These are phyloP conservation scores for Oryctes rhinoceros DNA, from an alignment of 1,140 invertebrate genomes.

Conservation along the genomic window DNA sequence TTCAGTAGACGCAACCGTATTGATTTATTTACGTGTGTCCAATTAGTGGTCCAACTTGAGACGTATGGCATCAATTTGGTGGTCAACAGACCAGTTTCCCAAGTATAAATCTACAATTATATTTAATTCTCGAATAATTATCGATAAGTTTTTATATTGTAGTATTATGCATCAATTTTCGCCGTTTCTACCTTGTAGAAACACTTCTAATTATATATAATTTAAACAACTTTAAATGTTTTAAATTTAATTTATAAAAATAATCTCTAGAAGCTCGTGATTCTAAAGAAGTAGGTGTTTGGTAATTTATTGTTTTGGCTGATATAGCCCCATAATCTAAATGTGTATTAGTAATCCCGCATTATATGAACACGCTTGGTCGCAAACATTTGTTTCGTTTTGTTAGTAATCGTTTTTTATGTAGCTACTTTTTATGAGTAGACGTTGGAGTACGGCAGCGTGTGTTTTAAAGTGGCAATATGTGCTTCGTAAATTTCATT, in stretches of 20 bases:
- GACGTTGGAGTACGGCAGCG: neutral
- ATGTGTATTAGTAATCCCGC: conserved; percentile 3
- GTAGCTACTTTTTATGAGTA: conserved; percentile 25
- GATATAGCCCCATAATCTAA: conserved; percentile 12
- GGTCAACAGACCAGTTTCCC: too few relatives aligned
- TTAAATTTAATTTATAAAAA: conserved; percentile 12
- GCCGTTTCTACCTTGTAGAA: too few relatives aligned
- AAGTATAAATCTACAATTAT: too few relatives aligned
- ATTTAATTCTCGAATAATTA: too few relatives aligned
- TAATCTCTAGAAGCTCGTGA: neutral
- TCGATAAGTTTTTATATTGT: too few relatives aligned
- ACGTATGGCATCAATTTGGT: too few relatives aligned
- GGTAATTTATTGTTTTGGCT: conserved; percentile 18
- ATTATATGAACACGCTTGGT: conserved; percentile 18
- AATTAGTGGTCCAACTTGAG: too few relatives aligned
- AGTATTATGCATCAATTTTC: too few relatives aligned
- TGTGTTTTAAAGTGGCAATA: neutral
- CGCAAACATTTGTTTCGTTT: conserved; percentile 4
- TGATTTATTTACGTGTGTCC: too few relatives aligned
- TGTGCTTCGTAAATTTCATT: conserved; percentile 6
- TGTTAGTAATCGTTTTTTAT: conserved; percentile 24
- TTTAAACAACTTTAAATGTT: neutral
- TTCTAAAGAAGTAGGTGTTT: conserved; percentile 2
- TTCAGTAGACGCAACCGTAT: too few relatives aligned
- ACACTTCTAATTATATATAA: too few relatives aligned